Base-by-base conservation (phyloP, 2,113 vertebrate genomes). In the Alaudala cheleensis region DNA sequence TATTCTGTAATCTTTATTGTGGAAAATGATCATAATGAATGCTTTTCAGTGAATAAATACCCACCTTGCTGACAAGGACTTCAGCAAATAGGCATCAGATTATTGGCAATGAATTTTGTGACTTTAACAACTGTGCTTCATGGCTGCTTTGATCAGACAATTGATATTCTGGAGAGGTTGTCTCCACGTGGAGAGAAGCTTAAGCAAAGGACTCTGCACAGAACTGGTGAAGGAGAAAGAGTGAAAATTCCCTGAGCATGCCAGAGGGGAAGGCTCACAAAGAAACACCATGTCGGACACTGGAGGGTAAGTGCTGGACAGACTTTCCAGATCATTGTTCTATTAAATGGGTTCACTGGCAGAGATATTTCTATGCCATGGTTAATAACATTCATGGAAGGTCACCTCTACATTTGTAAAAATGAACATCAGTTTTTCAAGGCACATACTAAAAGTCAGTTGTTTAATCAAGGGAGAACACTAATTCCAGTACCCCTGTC, bases 131-230 rank as follows among this genome's bases (percentile, higher is more conserved):
- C 86, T 56, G 49, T 4, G 51, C 67, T 83, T 92, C 90, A 88
- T 66, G 86, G 82, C 88, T 93, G 94, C 94, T 96, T 96, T 93
- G 83, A 96, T 95, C 80, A 95, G 77, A 84, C 81, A 92, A 97
- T 95, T 96, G 94, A 85, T 97, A 97, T 96, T 94, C 96, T 22
- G 9, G 73, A 81, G 81, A 79, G 73, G 91, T 81, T 93, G 69
- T 61, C 40, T 95, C 72, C n/a, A 56, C 0, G 2, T 51, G 53
- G 72, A 94, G 86, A 79, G 76, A 73, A 87, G 69, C 89, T 92
- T 58, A 81, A 87, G 89, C 65, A 87, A 86, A 91, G 65, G 86
- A 44, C 73, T 95, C 65, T 61, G 77, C 28, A 18, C 56, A 78
- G 61, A 53, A 53, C 77, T 84, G 40, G 57, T 74, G 89, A 96